Conservation (phyloP, 2,113 vertebrate genomes). For the Alouatta palliata region DNA sequence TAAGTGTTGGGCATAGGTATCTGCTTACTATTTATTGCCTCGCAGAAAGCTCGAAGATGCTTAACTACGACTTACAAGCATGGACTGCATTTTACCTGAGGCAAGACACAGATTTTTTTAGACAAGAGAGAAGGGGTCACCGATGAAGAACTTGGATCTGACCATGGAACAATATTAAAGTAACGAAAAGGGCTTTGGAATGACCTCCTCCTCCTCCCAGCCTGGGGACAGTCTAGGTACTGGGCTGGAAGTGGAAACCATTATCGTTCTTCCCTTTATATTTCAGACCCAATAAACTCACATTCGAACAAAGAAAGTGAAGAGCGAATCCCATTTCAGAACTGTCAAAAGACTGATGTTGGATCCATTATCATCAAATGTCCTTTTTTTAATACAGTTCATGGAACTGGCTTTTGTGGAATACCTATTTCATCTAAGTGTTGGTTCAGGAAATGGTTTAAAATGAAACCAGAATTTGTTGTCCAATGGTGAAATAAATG, state of each 20-base stretch:
- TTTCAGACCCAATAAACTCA: slow-evolving; percentile 47
- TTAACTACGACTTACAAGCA: not conserved
- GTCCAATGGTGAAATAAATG: not conserved
- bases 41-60: not conserved
- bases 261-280: not conserved
- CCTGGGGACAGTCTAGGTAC: not conserved
- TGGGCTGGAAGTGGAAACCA: not conserved
- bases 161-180: not conserved
- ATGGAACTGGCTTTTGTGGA: slow-evolving; percentile 38
- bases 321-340: slow-evolving; percentile 54
- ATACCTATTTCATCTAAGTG: not conserved
- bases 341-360: slow-evolving; percentile 46
- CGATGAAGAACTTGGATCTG: not conserved
- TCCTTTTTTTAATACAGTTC: slow-evolving; percentile 51
- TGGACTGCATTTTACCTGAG: not conserved
- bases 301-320: not conserved
- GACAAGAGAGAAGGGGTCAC: not conserved
- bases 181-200: not conserved
- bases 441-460: slow-evolving; percentile 55
- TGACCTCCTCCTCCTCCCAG: too few relatives aligned
- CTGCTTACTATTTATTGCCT: not conserved
- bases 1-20: accelerated
- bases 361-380: slow-evolving; percentile 25
- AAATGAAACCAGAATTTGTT: slow-evolving; percentile 23
- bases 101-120: not conserved